Evolutionary conservation across 2,797 vertebrate genomes (phyloP).

Genomic region (Hemibagrus guttatus): DNA sequence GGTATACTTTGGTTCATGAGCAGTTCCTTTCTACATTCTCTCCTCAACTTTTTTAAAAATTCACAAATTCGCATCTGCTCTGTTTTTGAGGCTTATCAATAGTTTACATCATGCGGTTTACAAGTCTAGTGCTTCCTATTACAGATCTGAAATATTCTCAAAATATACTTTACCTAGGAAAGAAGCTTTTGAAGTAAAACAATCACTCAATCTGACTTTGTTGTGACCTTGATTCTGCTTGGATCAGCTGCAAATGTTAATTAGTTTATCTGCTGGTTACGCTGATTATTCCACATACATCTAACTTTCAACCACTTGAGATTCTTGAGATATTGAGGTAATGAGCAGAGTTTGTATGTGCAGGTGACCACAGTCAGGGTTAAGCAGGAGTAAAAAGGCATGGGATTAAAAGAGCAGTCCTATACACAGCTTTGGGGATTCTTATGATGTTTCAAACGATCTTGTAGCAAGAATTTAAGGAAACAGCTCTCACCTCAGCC

Average conservation of each 20-base stretch:
- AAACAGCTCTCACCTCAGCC: conserved; percentile 59
- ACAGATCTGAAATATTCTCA: neutral
- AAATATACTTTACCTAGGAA: neutral
- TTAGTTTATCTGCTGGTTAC: neutral
- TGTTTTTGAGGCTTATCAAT: neutral
- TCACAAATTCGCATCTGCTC: neutral
- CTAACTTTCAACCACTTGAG: neutral
- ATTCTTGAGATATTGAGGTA: neutral
- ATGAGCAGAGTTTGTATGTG: neutral
- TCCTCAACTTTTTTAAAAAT: neutral
- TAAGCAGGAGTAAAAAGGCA: neutral
- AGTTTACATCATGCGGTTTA: neutral
- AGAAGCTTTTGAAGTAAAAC: neutral
- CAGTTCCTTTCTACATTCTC: neutral
- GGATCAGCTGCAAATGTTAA: neutral
- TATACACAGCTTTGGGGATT: neutral
- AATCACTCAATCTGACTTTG: neutral
- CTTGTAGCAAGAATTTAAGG: neutral
- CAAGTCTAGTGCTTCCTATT: neutral
- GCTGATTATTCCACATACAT: neutral
- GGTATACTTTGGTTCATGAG: neutral
- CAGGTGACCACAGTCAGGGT: neutral
- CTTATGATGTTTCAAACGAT: neutral
- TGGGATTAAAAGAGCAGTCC: neutral
- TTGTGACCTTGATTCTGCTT: neutral